A percentile compares a stretch with the other conserved stretches of the same genome.
Conservation (phyloP, 2,888 invertebrate species). For the Escarpia spicata region DNA sequence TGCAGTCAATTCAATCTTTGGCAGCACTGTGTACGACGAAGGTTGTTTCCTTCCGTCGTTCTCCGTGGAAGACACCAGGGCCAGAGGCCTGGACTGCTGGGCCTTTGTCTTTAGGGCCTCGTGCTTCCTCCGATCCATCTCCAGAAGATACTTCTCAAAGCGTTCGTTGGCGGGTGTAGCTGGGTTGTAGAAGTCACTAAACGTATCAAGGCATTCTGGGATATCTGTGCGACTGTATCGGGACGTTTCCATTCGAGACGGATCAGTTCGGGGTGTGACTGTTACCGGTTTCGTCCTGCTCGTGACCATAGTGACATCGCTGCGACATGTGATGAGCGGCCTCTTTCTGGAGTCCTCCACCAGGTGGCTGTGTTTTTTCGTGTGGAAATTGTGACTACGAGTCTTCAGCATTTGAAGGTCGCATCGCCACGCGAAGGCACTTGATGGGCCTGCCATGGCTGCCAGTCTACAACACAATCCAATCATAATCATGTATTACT, state of each 20-base stretch:
- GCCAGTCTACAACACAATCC: neutral
- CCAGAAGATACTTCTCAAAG: constrained; percentile 34
- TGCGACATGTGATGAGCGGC: neutral
- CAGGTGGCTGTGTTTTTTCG: neutral
- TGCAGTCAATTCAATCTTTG: neutral
- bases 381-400: neutral
- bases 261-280: neutral
- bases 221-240: neutral
- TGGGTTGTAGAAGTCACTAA: constrained; percentile 38
- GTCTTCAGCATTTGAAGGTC: neutral
- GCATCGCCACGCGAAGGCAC: neutral
- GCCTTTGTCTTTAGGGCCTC: neutral
- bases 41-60: neutral
- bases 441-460: neutral
- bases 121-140: constrained; percentile 27
- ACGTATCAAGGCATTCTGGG: constrained; percentile 34
- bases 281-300: neutral
- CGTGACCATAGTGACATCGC: neutral
- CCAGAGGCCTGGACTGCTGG: neutral
- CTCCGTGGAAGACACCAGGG: neutral
- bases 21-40: neutral
- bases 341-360: constrained; percentile 1
- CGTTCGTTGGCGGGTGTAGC: constrained; percentile 32
- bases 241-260: neutral
- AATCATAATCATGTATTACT: neutral